phyloP scores from a whole-genome alignment of 2,797 vertebrate species.

The Hephaestus fuliginosus region DNA sequence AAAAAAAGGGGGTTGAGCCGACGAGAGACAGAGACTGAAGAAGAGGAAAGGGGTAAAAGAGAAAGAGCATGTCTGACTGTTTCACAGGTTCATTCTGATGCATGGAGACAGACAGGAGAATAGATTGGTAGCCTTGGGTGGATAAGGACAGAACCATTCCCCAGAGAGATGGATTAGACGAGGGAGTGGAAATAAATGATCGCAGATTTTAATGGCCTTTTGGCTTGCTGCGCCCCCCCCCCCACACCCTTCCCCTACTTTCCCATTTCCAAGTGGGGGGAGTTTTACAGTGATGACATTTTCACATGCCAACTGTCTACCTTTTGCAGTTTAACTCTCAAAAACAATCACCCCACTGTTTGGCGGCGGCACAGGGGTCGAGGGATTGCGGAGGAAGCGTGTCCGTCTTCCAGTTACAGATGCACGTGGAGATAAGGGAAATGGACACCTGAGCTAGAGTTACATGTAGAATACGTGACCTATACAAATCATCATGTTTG shows the following conservation, averaged over 20 bases:
- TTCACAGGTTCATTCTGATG: constrained; percentile 87
- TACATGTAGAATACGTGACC: constrained; percentile 52
- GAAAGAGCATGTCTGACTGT: constrained; percentile 78
- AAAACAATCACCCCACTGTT: constrained; percentile 60
- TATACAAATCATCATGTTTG: constrained; percentile 55
- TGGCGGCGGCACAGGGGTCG: background rate
- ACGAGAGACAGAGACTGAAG: constrained; percentile 56
- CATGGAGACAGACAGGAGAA: constrained; percentile 86
- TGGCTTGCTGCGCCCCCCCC: constrained; percentile 79
- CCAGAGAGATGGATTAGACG: constrained; percentile 89
- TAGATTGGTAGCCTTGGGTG: constrained; percentile 90
- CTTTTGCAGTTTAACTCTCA: constrained; percentile 63
- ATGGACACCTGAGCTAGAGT: constrained; percentile 35
- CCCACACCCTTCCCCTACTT: constrained; percentile 39
- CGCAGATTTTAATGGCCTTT: constrained; percentile 89
- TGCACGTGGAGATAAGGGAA: constrained; percentile 28
- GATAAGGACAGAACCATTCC: constrained; percentile 89
- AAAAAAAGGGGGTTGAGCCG: constrained; percentile 49
- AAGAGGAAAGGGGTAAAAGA: constrained; percentile 63
- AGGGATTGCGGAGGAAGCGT: constrained; percentile 20
- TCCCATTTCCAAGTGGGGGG: constrained; percentile 75
- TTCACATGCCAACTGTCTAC: constrained; percentile 75
- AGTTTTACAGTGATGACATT: constrained; percentile 82
- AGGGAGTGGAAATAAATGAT: constrained; percentile 88
- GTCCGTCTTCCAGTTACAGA: constrained; percentile 53